A percentile compares a stretch with the other conserved stretches of the same genome.
Conservation (phyloP, 2,113 vertebrate species). For the Tupaia tana region DNA sequence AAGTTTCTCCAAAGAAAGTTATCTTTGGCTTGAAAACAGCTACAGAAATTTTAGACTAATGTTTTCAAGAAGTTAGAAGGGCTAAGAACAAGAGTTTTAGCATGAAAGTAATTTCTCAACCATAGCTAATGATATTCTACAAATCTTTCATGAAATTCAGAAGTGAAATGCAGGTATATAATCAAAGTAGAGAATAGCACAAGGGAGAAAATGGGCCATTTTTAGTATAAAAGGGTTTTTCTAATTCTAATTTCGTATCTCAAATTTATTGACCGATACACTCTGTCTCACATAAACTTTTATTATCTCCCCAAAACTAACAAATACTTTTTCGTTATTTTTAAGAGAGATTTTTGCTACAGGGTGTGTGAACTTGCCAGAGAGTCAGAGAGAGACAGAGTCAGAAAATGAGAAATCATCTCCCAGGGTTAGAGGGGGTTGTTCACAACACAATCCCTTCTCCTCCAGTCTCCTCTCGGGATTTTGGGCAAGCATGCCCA, state of each 20-base stretch:
- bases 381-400: too few species aligned
- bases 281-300: slow-evolving; percentile 11
- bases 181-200: slow-evolving; percentile 49
- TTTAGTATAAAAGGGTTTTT: slow-evolving; percentile 59
- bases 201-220: slow-evolving; percentile 49
- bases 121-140: slow-evolving; percentile 61
- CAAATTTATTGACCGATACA: slow-evolving; percentile 48
- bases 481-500: too few species aligned
- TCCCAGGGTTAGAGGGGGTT: too few species aligned
- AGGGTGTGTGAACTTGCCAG: too few species aligned
- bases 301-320: not conserved
- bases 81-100: slow-evolving; percentile 49
- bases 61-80: slow-evolving; percentile 52
- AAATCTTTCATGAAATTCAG: slow-evolving; percentile 57
- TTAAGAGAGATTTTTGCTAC: too few species aligned
- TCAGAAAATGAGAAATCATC: too few species aligned
- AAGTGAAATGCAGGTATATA: slow-evolving; percentile 58
- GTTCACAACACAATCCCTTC: too few species aligned
- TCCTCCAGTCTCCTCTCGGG: too few species aligned
- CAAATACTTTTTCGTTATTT: too few species aligned
- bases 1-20: slow-evolving; percentile 22
- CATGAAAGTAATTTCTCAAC: slow-evolving; percentile 48
- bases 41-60: not conserved
- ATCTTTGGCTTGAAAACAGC: slow-evolving; percentile 26
- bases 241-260: slow-evolving; percentile 49